phyloP scores from a whole-genome alignment of 1,140 invertebrate genomes.

The Pogonognathellus flavescens region DNA sequence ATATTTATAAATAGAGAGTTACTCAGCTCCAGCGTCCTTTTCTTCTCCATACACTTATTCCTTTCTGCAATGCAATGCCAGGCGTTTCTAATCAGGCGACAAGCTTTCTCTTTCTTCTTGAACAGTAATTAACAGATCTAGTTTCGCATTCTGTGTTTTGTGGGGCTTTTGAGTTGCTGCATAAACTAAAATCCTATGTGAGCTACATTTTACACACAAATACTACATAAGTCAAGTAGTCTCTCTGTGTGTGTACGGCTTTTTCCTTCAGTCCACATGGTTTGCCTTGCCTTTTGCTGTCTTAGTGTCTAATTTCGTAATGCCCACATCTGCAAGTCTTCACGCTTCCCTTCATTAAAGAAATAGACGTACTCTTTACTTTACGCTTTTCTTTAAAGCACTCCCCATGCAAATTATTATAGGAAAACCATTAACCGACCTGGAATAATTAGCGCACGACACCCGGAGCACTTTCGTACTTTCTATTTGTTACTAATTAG shows the following conservation, averaged over 20 bases:
- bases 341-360: constrained; percentile 53
- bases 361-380: constrained; percentile 22
- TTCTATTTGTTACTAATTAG: constrained; percentile 57
- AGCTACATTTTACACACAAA: background rate
- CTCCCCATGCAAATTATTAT: constrained; percentile 54
- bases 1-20: background rate
- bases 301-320: constrained; percentile 31
- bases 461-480: constrained; percentile 60
- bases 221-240: background rate
- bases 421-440: constrained; percentile 57
- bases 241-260: background rate
- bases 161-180: constrained; percentile 1
- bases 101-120: constrained; percentile 18
- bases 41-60: background rate
- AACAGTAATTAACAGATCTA: constrained; percentile 43
- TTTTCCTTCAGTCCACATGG: background rate
- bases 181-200: background rate
- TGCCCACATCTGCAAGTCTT: constrained; percentile 39
- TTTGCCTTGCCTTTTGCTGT: background rate
- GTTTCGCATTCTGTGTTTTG: constrained; percentile 25
- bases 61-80: background rate
- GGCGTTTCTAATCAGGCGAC: constrained; percentile 50
- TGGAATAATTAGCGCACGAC: constrained; percentile 59
- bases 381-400: constrained; percentile 20
- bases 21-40: background rate